Percentiles rank a stretch among this genome's conserved stretches.
These are phyloP conservation scores for Merluccius polli DNA, from an alignment of 2,797 vertebrate species.

Conservation along the genomic window DNA sequence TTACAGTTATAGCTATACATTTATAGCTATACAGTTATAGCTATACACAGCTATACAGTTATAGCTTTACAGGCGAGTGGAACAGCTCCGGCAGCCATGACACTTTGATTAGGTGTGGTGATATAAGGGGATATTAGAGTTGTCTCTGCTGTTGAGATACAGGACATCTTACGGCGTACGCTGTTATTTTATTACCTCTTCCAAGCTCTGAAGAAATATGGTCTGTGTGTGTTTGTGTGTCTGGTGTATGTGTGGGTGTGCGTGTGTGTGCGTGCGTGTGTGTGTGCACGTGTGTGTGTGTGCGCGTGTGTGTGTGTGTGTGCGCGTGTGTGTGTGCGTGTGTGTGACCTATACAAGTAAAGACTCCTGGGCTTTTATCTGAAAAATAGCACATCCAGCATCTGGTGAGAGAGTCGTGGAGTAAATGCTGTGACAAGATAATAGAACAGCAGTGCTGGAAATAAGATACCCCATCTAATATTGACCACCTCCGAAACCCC, in stretches of 20 bases:
- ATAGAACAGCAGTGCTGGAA: slow-evolving; percentile 9
- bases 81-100: background rate
- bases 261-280: background rate
- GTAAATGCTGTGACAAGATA: slow-evolving; percentile 5
- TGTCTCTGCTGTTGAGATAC: background rate
- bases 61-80: too few species aligned
- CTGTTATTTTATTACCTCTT: background rate
- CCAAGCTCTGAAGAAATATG: background rate
- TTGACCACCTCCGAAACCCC: background rate
- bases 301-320: background rate
- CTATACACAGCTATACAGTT: too few species aligned
- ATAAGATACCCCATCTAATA: slow-evolving; percentile 3
- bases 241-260: background rate
- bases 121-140: background rate
- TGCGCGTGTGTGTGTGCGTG: background rate
- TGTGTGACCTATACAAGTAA: slow-evolving; percentile 11
- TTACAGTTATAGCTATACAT: too few species aligned
- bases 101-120: background rate
- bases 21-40: too few species aligned
- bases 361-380: slow-evolving; percentile 1
- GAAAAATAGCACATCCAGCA: slow-evolving; percentile 7
- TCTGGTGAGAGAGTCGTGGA: background rate
- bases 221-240: background rate
- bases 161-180: background rate
- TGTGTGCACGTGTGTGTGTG: background rate